Conservation (phyloP, 2,113 vertebrate genomes). For the Thunnus thynnus region DNA sequence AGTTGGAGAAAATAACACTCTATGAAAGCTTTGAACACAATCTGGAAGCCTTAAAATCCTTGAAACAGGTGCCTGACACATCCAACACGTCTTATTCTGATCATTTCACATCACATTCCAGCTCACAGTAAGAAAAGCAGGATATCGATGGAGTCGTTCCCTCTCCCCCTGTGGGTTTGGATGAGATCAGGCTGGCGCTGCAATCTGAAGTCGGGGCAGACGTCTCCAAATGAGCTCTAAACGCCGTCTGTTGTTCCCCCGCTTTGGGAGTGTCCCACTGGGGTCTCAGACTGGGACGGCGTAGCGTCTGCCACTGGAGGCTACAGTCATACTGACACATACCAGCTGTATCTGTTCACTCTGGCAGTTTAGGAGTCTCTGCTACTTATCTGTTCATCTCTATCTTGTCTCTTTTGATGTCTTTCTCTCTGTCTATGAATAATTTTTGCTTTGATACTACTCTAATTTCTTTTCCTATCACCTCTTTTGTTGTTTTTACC, state of each 20-base stretch:
- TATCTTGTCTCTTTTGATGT: neutral
- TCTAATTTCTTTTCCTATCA: neutral
- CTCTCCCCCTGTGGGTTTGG: conserved; percentile 47
- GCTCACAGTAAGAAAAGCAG: conserved; percentile 17
- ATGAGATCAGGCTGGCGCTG: conserved; percentile 36
- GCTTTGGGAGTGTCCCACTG: conserved; percentile 50
- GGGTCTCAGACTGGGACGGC: conserved; percentile 27
- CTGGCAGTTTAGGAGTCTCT: conserved; percentile 20
- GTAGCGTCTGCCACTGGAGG: conserved; percentile 18
- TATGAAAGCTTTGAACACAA: too few relatives aligned
- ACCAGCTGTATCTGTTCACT: conserved; percentile 39
- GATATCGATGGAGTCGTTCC: conserved; percentile 27
- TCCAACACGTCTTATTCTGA: conserved; percentile 5
- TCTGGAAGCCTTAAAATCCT: too few relatives aligned
- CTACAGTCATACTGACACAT: conserved; percentile 18
- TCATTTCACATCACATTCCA: conserved; percentile 20
- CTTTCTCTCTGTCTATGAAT: neutral
- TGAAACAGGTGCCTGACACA: too few relatives aligned
- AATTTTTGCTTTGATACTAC: neutral
- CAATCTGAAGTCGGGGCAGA: conserved; percentile 42
- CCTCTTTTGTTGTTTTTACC: neutral
- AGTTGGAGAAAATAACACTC: too few relatives aligned
- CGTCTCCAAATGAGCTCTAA: conserved; percentile 54
- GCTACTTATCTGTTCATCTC: conserved; percentile 2
- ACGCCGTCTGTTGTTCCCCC: conserved; percentile 48